Evolutionary conservation across 2,888 invertebrate species (phyloP), one percentile per base, ranked within the genome.

Genomic region (Hoplodrina blanda): DNA sequence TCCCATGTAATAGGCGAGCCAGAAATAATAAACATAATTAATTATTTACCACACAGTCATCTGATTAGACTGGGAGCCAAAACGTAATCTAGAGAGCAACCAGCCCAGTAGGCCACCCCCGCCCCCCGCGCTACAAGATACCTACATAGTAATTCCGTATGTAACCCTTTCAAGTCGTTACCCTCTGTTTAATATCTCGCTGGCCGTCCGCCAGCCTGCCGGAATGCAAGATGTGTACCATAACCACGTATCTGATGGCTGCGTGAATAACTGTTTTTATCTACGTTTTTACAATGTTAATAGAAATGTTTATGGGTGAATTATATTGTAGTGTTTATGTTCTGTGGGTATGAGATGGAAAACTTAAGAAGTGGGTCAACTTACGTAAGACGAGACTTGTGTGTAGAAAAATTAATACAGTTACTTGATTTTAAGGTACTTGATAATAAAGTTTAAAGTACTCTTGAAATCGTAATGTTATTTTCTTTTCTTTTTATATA

Each of bases 141-240:
- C 41, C 41, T 41, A 41, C 41, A 57, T 66, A 53, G 52, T 53
- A 55, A 53, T 6, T 49, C 62, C 74, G 53, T 61, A 72, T 57
- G 63, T 64, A 81, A 82, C 75, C 81, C 78, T 73, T 81, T 81
- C 63, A 68, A 81, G 79, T 81, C 79, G 81, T 81, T 74, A 83
- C 66, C 63, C 68, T 60, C 74, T 54, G 72, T 72, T 78, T 70
- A 83, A 83, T 73, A 74, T 66, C 57, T 56, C 30, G 61, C 74
- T 83, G 81, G 81, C 74, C 1, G n/a, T 30, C 8, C 66, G 81
- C 81, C 81, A 82, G 69, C 56, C 15, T 52, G 19, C 44, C 52
- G 60, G 17, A 20, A 53, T 44, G 59, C 55, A 64, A 76, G 65
- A 66, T 61, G 53, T 67, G 17, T 62, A 66, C 50, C 41, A 52